Evolutionary conservation across 2,113 vertebrate species (phyloP).

Genomic region (Nematolebias whitei): DNA sequence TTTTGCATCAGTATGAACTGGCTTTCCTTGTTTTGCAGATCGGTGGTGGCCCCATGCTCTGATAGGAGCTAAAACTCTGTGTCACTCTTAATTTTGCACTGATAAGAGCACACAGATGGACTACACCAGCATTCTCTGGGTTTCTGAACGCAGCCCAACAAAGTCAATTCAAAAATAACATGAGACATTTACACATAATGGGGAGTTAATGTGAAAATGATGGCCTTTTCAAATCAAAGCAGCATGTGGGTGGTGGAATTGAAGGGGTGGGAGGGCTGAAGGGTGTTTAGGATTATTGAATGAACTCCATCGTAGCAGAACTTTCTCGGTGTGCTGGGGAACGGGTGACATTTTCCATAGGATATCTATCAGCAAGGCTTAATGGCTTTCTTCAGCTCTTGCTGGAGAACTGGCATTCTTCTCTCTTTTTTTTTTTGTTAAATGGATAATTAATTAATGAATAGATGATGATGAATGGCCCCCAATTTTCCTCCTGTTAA

Average conservation of each 20-base stretch:
- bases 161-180: conserved; percentile 28
- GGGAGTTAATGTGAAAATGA: conserved; percentile 64
- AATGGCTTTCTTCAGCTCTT: conserved; percentile 64
- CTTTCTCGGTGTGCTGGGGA: conserved; percentile 30
- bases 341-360: conserved; percentile 59
- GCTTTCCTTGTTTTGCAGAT: conserved; percentile 8
- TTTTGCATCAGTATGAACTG: not conserved
- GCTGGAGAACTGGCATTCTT: conserved; percentile 49
- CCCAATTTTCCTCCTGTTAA: conserved; percentile 33
- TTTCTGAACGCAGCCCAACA: conserved; percentile 32
- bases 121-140: conserved; percentile 26
- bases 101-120: conserved; percentile 51
- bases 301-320: conserved; percentile 5
- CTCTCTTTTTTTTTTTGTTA: too few relatives aligned
- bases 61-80: conserved; percentile 10
- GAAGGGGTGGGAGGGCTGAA: conserved; percentile 28
- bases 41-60: not conserved
- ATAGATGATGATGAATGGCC: conserved; percentile 66
- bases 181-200: conserved; percentile 57
- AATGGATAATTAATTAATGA: conserved; percentile 74
- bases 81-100: conserved; percentile 39
- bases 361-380: conserved; percentile 64
- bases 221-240: conserved; percentile 62
- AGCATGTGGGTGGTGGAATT: conserved; percentile 44
- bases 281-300: conserved; percentile 55